phyloP scores from a whole-genome alignment of 2,113 vertebrate species.

The Rhinichthys klamathensis region DNA sequence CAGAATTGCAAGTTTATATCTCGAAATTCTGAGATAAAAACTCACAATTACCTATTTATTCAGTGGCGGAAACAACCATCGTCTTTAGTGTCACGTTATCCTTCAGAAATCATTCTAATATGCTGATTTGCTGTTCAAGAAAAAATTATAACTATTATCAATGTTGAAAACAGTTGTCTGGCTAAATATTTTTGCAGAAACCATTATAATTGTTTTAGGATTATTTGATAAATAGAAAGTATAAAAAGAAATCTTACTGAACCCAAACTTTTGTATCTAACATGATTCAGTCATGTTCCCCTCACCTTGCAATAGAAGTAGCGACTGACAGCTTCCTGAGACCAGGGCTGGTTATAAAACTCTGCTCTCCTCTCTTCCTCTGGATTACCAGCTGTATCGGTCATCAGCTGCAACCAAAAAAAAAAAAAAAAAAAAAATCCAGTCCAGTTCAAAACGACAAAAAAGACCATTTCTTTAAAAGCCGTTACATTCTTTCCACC shows the following conservation, averaged over 20 bases:
- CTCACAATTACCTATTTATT: too few species aligned
- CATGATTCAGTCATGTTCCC: not conserved
- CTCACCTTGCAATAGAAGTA: slow-evolving; percentile 99
- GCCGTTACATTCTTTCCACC: not conserved
- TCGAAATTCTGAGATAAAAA: too few species aligned
- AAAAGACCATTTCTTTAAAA: not conserved
- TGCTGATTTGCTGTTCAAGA: not conserved
- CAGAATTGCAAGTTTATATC: too few species aligned
- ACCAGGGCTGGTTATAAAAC: slow-evolving; percentile 97
- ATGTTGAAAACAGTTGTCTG: not conserved
- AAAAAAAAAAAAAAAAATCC: not conserved
- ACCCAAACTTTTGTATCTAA: not conserved
- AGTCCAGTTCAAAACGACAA: not conserved
- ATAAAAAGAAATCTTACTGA: not conserved
- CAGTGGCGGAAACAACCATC: too few species aligned
- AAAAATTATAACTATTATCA: not conserved
- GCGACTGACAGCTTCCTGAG: slow-evolving; percentile 96
- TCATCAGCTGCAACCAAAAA: slow-evolving; percentile 85
- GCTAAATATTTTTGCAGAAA: too few species aligned
- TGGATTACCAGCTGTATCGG: slow-evolving; percentile 94
- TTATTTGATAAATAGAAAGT: not conserved
- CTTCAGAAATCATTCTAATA: not conserved
- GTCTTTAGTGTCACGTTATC: not conserved
- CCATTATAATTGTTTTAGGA: not conserved
- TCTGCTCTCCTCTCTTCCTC: slow-evolving; percentile 93